Percentiles rank a stretch among this genome's conserved stretches.
These are phyloP conservation scores for zebrafish (Danio rerio) DNA, from an alignment of 2,113 vertebrate species.

Conservation along the genomic window DNA sequence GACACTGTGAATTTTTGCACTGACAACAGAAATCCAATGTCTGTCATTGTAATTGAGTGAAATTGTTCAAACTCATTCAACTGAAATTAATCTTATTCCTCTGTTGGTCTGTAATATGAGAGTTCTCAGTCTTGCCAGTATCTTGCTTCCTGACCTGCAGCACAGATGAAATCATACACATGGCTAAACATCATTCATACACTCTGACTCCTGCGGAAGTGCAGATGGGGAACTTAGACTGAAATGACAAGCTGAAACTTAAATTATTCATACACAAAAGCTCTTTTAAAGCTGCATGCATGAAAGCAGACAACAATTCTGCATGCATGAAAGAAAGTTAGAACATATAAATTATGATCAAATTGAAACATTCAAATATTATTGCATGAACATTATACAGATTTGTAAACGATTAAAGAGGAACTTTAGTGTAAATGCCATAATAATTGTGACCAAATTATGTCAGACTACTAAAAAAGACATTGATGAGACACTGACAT, in stretches of 20 bases:
- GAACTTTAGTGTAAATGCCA: background rate
- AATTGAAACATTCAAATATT: background rate
- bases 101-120: background rate
- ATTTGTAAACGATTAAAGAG: background rate
- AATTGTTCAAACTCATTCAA: background rate
- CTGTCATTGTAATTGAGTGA: background rate
- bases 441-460: no score
- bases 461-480: background rate
- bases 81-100: conserved; percentile 15
- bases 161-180: conserved; percentile 51
- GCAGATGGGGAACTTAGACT: conserved; percentile 42
- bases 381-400: background rate
- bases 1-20: background rate
- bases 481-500: no score
- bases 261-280: conserved; percentile 16
- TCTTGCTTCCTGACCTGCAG: conserved; percentile 52
- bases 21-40: background rate
- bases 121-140: conserved; percentile 18
- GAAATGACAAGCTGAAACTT: conserved; percentile 25
- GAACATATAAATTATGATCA: background rate
- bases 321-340: no score
- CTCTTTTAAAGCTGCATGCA: background rate
- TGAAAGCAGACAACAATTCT: background rate
- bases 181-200: conserved; percentile 34
- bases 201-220: conserved; percentile 18